Conservation (phyloP, 2,888 invertebrate species). For the Digitonthophagus gazella region DNA sequence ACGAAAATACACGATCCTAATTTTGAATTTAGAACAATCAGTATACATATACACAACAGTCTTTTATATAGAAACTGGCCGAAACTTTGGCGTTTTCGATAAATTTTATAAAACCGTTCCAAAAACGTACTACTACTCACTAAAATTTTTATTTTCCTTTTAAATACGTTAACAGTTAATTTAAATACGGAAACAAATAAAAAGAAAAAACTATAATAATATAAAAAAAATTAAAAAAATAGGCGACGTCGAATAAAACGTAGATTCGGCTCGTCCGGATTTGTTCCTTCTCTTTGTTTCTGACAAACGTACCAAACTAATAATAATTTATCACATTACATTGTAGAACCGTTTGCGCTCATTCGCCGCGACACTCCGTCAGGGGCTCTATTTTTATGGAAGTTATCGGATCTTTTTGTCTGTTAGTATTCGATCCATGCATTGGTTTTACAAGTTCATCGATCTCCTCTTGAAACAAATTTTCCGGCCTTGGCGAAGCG, state of each 20-base stretch:
- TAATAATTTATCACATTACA: conserved; percentile 52
- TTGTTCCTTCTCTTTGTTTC: conserved; percentile 21
- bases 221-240: conserved; percentile 20
- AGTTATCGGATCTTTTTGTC: conserved; percentile 56
- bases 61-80: conserved; percentile 64
- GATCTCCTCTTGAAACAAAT: conserved; percentile 63
- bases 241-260: conserved; percentile 16
- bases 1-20: conserved; percentile 46
- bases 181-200: conserved; percentile 36
- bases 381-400: conserved; percentile 73
- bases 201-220: conserved; percentile 34
- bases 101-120: conserved; percentile 49
- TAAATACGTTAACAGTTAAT: conserved; percentile 43
- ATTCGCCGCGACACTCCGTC: conserved; percentile 65
- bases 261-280: neutral
- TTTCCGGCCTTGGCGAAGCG: conserved; percentile 61
- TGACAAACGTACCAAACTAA: conserved; percentile 39
- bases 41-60: conserved; percentile 68
- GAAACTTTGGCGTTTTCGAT: conserved; percentile 55
- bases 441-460: conserved; percentile 64
- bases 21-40: conserved; percentile 51
- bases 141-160: conserved; percentile 41
- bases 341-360: conserved; percentile 53
- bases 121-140: conserved; percentile 45
- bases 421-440: conserved; percentile 50